These are phyloP conservation scores for Myxocyprinus asiaticus DNA, from an alignment of 2,113 vertebrate genomes.

Conservation along the genomic window DNA sequence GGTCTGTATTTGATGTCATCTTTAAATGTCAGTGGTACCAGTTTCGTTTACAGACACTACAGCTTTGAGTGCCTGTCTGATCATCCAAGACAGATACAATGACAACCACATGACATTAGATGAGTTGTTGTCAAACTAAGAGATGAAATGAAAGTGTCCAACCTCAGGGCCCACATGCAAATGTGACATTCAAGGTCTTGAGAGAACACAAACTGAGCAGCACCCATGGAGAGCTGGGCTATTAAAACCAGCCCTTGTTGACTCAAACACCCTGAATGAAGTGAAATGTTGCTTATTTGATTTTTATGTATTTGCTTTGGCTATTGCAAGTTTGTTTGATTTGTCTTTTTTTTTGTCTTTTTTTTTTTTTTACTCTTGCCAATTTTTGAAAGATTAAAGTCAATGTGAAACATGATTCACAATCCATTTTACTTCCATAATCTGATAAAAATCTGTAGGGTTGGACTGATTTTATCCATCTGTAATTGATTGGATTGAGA, in stretches of 20 bases:
- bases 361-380: not conserved
- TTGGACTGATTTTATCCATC: no score
- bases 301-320: conserved; percentile 8
- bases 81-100: conserved; percentile 39
- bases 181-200: conserved; percentile 47
- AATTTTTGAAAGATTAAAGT: no score
- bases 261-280: not conserved
- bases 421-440: no score
- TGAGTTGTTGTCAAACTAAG: conserved; percentile 43
- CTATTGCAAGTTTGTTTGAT: not conserved
- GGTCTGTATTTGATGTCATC: not conserved
- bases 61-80: conserved; percentile 43
- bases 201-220: conserved; percentile 12
- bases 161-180: conserved; percentile 49
- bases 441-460: no score
- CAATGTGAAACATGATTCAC: no score
- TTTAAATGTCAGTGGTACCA: conserved; percentile 21
- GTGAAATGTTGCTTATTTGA: not conserved
- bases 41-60: conserved; percentile 34
- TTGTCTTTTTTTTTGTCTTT: not conserved
- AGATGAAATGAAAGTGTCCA: conserved; percentile 48
- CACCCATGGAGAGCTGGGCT: conserved; percentile 22
- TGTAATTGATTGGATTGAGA: no score
- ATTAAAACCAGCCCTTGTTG: conserved; percentile 25
- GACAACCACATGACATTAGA: conserved; percentile 42